Conservation (phyloP, 2,888 invertebrate genomes). For the Drosophila gaucha region DNA sequence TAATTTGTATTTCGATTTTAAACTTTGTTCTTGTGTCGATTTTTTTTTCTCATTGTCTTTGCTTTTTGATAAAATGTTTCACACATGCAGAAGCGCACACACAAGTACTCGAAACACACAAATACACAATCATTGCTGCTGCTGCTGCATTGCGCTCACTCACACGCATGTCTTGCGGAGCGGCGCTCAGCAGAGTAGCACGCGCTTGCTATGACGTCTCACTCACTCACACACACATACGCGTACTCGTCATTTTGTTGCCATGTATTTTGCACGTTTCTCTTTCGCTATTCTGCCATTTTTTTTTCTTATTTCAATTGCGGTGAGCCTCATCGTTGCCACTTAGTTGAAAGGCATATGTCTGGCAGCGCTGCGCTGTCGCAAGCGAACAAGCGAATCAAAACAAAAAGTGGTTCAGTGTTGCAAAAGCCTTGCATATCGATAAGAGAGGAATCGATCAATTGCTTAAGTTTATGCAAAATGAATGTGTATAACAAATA, state of each 20-base stretch:
- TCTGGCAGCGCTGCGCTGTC: conserved; percentile 46
- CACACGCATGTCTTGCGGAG: conserved; percentile 51
- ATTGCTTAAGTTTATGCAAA: neutral
- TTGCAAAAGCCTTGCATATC: conserved; percentile 42
- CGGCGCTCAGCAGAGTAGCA: conserved; percentile 49
- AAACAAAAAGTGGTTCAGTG: conserved; percentile 64
- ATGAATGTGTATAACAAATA: conserved; percentile 1
- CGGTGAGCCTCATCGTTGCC: conserved; percentile 53
- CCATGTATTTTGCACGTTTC: conserved; percentile 58
- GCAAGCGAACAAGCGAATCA: conserved; percentile 60
- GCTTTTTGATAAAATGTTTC: conserved; percentile 76
- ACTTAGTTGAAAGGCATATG: conserved; percentile 43
- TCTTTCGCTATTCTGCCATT: conserved; percentile 49
- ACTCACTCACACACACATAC: conserved; percentile 40
- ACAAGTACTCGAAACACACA: conserved; percentile 23
- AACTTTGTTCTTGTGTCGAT: conserved; percentile 52
- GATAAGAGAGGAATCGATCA: conserved; percentile 31
- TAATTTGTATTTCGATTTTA: conserved; percentile 74
- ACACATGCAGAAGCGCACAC: conserved; percentile 39
- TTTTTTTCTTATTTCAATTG: conserved; percentile 20
- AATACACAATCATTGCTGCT: conserved; percentile 16
- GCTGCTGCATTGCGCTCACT: conserved; percentile 59
- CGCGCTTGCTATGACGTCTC: conserved; percentile 57
- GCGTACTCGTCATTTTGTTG: conserved; percentile 32
- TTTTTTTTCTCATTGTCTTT: conserved; percentile 65